Percentiles rank a stretch among this genome's conserved stretches.
Evolutionary conservation across 2,113 vertebrate genomes (phyloP).

Genomic region (Pyxicephalus adspersus): DNA sequence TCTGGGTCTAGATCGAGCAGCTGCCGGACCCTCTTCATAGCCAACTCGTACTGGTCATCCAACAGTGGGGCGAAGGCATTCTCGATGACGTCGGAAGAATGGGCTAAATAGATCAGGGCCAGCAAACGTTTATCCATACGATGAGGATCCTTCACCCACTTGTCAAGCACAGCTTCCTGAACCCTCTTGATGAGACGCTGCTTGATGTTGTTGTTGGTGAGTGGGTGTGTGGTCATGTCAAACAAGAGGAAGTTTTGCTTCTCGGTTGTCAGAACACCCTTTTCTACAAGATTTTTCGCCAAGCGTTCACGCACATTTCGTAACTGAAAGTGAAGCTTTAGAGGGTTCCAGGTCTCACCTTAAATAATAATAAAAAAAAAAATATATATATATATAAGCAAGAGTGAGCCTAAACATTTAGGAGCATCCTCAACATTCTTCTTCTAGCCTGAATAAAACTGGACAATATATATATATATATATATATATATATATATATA

Average conservation of each 20-base stretch:
- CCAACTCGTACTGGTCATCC: constrained; percentile 95
- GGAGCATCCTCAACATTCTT: too few species aligned
- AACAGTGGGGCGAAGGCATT: constrained; percentile 92
- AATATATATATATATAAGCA: too few species aligned
- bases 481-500: too few species aligned
- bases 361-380: constrained; percentile 39
- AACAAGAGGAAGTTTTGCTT: constrained; percentile 98
- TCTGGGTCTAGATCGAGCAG: constrained; percentile 94
- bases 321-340: constrained; percentile 96
- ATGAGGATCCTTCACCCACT: constrained; percentile 93
- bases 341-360: constrained; percentile 96
- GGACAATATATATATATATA: too few species aligned
- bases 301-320: constrained; percentile 91
- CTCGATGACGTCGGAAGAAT: constrained; percentile 92
- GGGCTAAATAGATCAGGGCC: constrained; percentile 91
- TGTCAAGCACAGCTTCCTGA: constrained; percentile 91
- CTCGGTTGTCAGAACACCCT: constrained; percentile 93
- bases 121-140: constrained; percentile 94
- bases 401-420: too few species aligned
- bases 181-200: constrained; percentile 94
- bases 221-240: constrained; percentile 96
- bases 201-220: constrained; percentile 95
- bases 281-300: constrained; percentile 96
- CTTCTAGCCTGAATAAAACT: too few species aligned
- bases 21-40: constrained; percentile 93